Evolutionary conservation across 2,113 vertebrate species (phyloP), one percentile per base, ranked within the genome.

Genomic region (Vidua chalybeata): DNA sequence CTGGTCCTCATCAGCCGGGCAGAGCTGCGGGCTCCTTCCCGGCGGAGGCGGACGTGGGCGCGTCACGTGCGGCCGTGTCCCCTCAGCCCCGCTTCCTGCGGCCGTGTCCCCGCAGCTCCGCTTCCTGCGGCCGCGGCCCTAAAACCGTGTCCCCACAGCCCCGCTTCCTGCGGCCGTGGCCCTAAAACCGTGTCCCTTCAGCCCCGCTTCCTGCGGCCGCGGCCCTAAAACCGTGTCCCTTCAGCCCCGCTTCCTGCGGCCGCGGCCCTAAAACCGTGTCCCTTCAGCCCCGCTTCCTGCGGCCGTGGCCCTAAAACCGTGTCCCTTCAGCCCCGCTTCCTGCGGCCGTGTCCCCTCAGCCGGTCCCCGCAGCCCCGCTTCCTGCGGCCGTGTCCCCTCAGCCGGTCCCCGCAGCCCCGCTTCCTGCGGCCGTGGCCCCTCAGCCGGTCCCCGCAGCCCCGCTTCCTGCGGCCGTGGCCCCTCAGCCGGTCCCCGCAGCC

Each of bases 1-100:
- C 16, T 35, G 49, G 66, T 76, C 74, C 37, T 76, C 74, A 54
- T 58, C 69, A 51, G 96, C 87, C 37, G 84, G 43, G 87, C 92
- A 43, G 72, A 46, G 43, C 72, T 1, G 78, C 48, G 75, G 78
- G 78, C 80, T 93, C 73, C 89, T 84, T 93, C 96, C 90, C 76
- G 69, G 39, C 28, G 48, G 56, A 75, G 89, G 84, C 84, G 63
- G 95, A 77, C 67, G n/a, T 52, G 81, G 83, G 51, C 22, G 37
- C 17, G 80, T 95, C 92, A 97, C 69, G 84, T 92, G 94, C 27
- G 10, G 88, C 79, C 2, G 49, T 45, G 92, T 78, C 87, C 84
- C 93, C 22, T 20, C 51, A 69, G 89, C 31, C 72, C 37, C 2
- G 89, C 89, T 92, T 75, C 94, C 91, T 79, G 86, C 85, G 27